Percentiles rank a stretch among this genome's conserved stretches.
phyloP scores from a whole-genome alignment of 2,113 vertebrate species.

The Epinephelus fuscoguttatus region DNA sequence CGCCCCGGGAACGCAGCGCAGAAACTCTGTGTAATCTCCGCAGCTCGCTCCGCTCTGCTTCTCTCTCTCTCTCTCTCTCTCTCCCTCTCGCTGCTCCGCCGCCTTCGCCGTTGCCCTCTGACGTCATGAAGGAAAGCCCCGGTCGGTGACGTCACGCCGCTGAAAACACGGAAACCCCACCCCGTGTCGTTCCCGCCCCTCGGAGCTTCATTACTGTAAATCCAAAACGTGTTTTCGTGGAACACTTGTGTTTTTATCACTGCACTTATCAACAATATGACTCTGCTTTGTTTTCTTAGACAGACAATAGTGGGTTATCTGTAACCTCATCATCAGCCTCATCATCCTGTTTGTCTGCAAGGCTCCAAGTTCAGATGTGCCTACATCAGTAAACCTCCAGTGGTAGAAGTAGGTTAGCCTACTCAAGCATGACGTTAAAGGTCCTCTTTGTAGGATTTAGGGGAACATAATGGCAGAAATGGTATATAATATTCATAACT shows the following conservation, averaged over 20 bases:
- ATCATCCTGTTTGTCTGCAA: too few species aligned
- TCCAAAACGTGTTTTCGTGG: background rate
- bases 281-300: background rate
- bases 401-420: too few species aligned
- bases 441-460: too few species aligned
- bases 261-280: background rate
- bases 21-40: constrained; percentile 46
- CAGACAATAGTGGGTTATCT: too few species aligned
- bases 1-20: constrained; percentile 9
- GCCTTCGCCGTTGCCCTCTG: constrained; percentile 27
- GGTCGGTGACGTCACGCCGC: constrained; percentile 60
- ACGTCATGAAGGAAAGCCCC: constrained; percentile 86
- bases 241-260: background rate
- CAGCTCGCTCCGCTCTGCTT: constrained; percentile 46
- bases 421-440: too few species aligned
- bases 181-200: constrained; percentile 55
- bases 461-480: too few species aligned
- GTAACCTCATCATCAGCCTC: too few species aligned
- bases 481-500: too few species aligned
- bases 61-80: background rate
- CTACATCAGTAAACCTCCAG: too few species aligned
- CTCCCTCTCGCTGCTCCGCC: too few species aligned
- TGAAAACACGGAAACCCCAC: constrained; percentile 70
- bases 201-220: constrained; percentile 1
- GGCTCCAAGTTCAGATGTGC: too few species aligned